phyloP scores from a whole-genome alignment of 2,888 invertebrate species.

The Epirrhoe alternata region DNA sequence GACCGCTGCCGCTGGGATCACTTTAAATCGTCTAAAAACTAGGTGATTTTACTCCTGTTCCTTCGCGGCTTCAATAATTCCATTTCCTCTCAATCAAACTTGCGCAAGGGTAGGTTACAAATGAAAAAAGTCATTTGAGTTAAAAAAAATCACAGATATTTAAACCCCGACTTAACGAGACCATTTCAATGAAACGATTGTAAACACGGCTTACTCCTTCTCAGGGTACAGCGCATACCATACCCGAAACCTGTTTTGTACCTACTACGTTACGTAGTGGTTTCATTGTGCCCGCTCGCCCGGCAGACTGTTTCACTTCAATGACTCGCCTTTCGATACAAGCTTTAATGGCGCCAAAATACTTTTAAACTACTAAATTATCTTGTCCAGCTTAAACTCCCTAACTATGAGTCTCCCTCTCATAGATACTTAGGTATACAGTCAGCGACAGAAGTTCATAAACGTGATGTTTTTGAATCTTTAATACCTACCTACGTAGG shows the following conservation, averaged over 20 bases:
- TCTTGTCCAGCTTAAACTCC: not conserved
- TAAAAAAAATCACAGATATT: not conserved
- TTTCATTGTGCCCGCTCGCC: slow-evolving; percentile 68
- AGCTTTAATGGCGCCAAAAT: slow-evolving; percentile 64
- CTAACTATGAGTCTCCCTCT: no score
- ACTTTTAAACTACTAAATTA: not conserved
- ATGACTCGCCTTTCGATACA: slow-evolving; percentile 39
- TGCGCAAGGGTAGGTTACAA: not conserved
- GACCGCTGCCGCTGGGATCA: no score
- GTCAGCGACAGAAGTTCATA: no score
- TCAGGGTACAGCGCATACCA: slow-evolving; percentile 71
- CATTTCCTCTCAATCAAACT: no score
- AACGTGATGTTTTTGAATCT: no score
- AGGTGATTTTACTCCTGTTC: no score
- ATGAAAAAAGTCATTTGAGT: not conserved
- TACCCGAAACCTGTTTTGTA: slow-evolving; percentile 79
- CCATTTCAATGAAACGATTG: slow-evolving; percentile 40
- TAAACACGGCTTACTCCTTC: slow-evolving; percentile 51
- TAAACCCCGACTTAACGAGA: slow-evolving; percentile 15
- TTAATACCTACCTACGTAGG: no score
- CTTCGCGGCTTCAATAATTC: no score
- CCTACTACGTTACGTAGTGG: slow-evolving; percentile 78
- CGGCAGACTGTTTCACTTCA: slow-evolving; percentile 56
- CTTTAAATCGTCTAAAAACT: no score
- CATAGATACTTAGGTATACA: not conserved